phyloP scores from a whole-genome alignment of 2,797 vertebrate species.

The Vespertilio murinus region DNA sequence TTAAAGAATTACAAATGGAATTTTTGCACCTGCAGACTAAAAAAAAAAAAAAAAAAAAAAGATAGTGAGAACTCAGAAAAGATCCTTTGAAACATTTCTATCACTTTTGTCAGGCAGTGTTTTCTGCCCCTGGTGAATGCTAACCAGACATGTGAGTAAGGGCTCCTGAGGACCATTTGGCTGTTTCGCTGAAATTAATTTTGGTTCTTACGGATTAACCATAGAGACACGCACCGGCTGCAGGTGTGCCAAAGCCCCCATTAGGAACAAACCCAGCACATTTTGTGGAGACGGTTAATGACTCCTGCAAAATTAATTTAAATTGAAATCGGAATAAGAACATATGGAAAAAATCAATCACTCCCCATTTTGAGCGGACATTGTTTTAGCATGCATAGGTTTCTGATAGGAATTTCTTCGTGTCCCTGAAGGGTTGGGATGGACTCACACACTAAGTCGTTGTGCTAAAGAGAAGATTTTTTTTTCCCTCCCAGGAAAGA shows the following conservation, averaged over 20 bases:
- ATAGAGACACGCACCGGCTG: slow-evolving; percentile 54
- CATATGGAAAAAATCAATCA: slow-evolving; percentile 82
- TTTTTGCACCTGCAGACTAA: slow-evolving; percentile 74
- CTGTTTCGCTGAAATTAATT: slow-evolving; percentile 74
- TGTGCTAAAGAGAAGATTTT: slow-evolving; percentile 67
- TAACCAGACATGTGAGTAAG: slow-evolving; percentile 56
- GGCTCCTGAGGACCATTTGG: slow-evolving; percentile 67
- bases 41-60: slow-evolving; percentile 37
- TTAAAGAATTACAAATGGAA: slow-evolving; percentile 74
- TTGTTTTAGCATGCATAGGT: slow-evolving; percentile 74
- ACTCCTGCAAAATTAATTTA: slow-evolving; percentile 78
- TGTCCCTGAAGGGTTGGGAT: slow-evolving; percentile 71
- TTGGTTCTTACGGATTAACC: slow-evolving; percentile 68
- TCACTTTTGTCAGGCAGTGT: slow-evolving; percentile 40
- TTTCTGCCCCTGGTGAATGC: slow-evolving; percentile 55
- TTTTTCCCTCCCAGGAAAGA: slow-evolving; percentile 63
- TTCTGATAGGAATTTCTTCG: slow-evolving; percentile 74
- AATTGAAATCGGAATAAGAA: slow-evolving; percentile 78
- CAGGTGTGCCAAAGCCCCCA: slow-evolving; percentile 73
- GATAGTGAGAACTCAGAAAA: slow-evolving; percentile 57
- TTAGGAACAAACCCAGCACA: slow-evolving; percentile 62
- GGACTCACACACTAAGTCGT: slow-evolving; percentile 69
- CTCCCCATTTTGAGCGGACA: slow-evolving; percentile 74
- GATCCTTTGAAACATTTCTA: slow-evolving; percentile 62
- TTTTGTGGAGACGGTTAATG: slow-evolving; percentile 72